Base-by-base conservation (phyloP, 2,113 vertebrate species). In the Miniopterus natalensis region DNA sequence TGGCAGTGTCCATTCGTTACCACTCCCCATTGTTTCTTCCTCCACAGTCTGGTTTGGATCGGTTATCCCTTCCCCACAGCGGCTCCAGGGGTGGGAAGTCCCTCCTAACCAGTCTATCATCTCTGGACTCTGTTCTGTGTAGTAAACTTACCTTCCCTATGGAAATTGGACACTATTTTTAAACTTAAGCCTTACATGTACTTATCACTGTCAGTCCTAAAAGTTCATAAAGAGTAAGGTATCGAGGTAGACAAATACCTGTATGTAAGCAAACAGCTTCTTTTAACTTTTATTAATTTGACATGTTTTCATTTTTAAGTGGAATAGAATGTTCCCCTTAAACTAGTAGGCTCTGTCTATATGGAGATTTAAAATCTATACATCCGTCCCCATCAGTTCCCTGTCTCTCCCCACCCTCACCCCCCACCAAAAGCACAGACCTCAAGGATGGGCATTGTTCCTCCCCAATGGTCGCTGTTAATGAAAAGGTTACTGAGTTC, bases 221-320 rank as follows among this genome's bases (percentile, higher is more conserved):
- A 74, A 84, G 66, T 90, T 96, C 68, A 70, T 36, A 47, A 42
- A 80, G 20, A 87, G 6, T 65, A 65, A 45, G 5, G 17, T 83
- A 85, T 97, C 74, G 84, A 83, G 27, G 18, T 85, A 59, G 45
- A 70, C 47, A 90, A 57, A 77, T 71, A 68, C 68, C 18, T 83
- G 12, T 25, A 59, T 88, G 53, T 78, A 65, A 94, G 42, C 15
- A 70, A 21, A 20, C 7, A 89, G 29, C 17, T 31, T 79, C 17
- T 53, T 96, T 65, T 78, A 75, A 78, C 36, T 79, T 90, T 65
- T 84, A 63, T 92, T 87, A 87, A 77, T 83, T 95, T 74, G 88
- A 84, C 86, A 27, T 63, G 92, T 94, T 93, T 85, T n/a, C 31
- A 61, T 90, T 75, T 92, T 91, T 84, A 88, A 90, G 31, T 70